These are phyloP conservation scores for Notothenia coriiceps DNA, from an alignment of 2,113 vertebrate genomes.

Conservation along the genomic window DNA sequence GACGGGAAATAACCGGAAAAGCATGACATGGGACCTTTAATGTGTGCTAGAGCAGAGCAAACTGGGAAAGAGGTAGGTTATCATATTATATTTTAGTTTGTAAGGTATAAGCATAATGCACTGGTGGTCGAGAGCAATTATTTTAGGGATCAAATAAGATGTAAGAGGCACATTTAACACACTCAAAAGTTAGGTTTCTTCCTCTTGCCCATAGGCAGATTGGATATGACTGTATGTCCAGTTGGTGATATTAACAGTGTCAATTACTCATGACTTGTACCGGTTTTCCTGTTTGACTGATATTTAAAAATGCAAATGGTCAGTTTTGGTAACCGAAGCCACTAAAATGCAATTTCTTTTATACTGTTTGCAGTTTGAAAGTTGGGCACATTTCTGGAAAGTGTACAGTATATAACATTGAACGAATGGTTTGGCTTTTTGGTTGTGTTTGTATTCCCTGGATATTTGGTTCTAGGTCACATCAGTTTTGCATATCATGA, in stretches of 20 bases:
- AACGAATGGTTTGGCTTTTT: not conserved
- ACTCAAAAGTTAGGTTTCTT: constrained; percentile 20
- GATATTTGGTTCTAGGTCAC: not conserved
- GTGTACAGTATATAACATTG: not conserved
- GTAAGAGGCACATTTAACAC: not conserved
- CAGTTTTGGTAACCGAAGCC: not conserved
- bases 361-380: not conserved
- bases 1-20: no score
- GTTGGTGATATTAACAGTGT: constrained; percentile 50
- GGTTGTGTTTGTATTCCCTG: not conserved
- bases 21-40: not conserved
- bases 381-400: no score
- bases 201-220: constrained; percentile 21
- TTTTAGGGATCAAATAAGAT: not conserved
- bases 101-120: not conserved
- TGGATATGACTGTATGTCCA: constrained; percentile 44
- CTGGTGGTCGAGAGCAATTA: no score
- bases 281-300: constrained; percentile 14
- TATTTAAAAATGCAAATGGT: constrained; percentile 4
- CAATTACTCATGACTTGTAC: constrained; percentile 30
- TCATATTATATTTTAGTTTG: not conserved
- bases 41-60: not conserved
- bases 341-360: not conserved
- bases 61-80: not conserved
- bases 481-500: constrained; percentile 21